Evolutionary conservation across 1,140 invertebrate genomes (phyloP), one percentile per base, ranked within the genome.

Genomic region (Aphaenogaster floridana): DNA sequence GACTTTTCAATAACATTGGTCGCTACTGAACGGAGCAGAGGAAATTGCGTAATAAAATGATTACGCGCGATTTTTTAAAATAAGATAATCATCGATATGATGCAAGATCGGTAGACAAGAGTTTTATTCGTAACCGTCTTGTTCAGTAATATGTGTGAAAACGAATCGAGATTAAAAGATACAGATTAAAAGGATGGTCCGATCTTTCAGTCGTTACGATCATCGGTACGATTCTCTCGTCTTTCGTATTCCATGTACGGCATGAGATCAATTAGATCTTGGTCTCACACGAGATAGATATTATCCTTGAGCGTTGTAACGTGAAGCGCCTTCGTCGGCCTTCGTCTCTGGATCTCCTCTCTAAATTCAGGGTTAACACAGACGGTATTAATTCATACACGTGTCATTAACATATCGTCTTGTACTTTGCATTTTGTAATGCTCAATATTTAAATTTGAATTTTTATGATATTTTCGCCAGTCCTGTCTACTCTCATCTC

Each of bases 271-370:
- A 45, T 8, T 45, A 61, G 28, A 0, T 61, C 28, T 61, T 61
- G 59, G 54, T 61, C 9, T 4, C 0, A 61, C 11, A 28, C 28
- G 28, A 28, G 28, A 28, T 61, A 61, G 28, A 61, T 34, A 61
- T 17, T 52, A 74, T 74, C 34, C 4, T 74, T 74, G 15, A 21
- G 6, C 2, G 9, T 39, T 1, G 13, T 76, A 57, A 74, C 36
- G 11, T 15, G 21, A 69, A 57, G n/a, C 9, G 7, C 34, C 0
- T 1, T 7, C 7, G 17, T n/a, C 5, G 36, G 6, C 48, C 64
- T 81, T 81, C 48, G 1, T 52, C 5, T 48, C 21, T 81, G 11
- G 6, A 21, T 57, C 15, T 57, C 64, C 78, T 81, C 64, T 81
- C 78, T 69, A 81, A 81, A 80, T 9, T 80, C 63, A 69, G 50